Evolutionary conservation across 2,888 invertebrate genomes (phyloP), one percentile per base, ranked within the genome.

Genomic region (Latrodectus hesperus): DNA sequence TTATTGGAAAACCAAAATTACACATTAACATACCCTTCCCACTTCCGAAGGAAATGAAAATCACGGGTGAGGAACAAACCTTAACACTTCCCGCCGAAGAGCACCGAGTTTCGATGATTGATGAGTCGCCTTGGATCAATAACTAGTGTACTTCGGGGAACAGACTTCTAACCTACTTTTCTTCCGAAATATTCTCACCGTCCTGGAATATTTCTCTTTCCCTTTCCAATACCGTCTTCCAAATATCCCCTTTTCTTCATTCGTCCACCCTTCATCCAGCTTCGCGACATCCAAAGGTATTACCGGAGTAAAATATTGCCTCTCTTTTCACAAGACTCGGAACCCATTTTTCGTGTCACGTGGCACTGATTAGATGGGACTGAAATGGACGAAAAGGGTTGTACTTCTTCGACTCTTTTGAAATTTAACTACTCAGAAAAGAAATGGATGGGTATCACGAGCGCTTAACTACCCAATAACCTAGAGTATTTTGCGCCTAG

Each of bases 281-380:
- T 14, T 38, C 11, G 55, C 55, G 22, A 55, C 73, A 55, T 17
- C 73, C 14, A 22, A 74, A 51, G n/a, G 55, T 17, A 55, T 17
- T 55, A 26, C 10, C 17, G 38, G 38, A 14, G 67, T 51, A 72
- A 81, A 81, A 74, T 74, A 77, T 77, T 77, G 17, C 73, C 22
- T 1, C 53, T 26, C 53, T 17, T 55, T 64, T 49, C 67, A 52
- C 73, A 65, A 38, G 64, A 71, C 49, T 70, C 14, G 55, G 60
- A 60, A 26, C 84, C 60, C 71, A 83, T 84, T 84, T 84, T 84
- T 77, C 84, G 72, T 77, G 71, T 77, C 77, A 77, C 72, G 72
- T 77, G 71, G 12, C 22, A 26, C 52, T 83, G 83, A 77, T 67
- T 84, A 70, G 53, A 73, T 16, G 53, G 51, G 49, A 52, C 26